phyloP scores from a whole-genome alignment of 2,797 vertebrate species.

The Falco berigora region DNA sequence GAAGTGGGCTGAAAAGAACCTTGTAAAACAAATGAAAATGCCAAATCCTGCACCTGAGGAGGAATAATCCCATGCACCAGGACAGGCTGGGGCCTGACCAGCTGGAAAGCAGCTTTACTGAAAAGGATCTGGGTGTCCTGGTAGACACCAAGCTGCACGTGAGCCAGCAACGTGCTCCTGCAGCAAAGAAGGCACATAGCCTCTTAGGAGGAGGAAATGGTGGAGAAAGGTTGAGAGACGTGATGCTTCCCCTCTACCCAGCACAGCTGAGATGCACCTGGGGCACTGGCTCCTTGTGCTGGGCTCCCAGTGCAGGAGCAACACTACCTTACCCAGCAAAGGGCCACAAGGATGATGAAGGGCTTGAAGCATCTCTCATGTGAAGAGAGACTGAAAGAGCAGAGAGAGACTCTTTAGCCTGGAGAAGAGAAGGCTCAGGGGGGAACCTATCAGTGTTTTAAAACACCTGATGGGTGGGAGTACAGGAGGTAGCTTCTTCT shows the following conservation, averaged over 20 bases:
- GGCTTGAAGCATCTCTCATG: not conserved
- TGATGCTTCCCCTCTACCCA: not conserved
- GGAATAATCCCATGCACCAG: not conserved
- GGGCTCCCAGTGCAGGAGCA: not conserved
- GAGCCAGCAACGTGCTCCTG: not conserved
- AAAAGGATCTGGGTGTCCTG: too few relatives aligned
- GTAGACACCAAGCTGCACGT: too few relatives aligned
- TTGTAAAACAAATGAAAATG: not conserved
- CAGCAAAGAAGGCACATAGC: not conserved
- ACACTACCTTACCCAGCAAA: not conserved
- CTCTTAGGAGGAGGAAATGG: not conserved
- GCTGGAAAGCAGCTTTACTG: not conserved
- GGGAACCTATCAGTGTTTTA: not conserved
- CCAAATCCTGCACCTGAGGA: not conserved
- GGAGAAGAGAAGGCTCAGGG: not conserved
- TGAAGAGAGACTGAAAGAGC: not conserved
- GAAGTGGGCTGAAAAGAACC: not conserved
- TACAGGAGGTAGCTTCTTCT: not conserved
- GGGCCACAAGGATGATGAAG: not conserved
- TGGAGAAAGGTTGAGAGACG: not conserved
- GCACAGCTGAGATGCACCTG: not conserved
- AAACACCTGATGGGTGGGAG: not conserved
- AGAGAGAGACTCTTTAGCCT: too few relatives aligned
- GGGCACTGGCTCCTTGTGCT: accelerated
- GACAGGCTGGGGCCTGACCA: not conserved